phyloP scores from a whole-genome alignment of 2,113 vertebrate genomes.

The Prunella himalayana region DNA sequence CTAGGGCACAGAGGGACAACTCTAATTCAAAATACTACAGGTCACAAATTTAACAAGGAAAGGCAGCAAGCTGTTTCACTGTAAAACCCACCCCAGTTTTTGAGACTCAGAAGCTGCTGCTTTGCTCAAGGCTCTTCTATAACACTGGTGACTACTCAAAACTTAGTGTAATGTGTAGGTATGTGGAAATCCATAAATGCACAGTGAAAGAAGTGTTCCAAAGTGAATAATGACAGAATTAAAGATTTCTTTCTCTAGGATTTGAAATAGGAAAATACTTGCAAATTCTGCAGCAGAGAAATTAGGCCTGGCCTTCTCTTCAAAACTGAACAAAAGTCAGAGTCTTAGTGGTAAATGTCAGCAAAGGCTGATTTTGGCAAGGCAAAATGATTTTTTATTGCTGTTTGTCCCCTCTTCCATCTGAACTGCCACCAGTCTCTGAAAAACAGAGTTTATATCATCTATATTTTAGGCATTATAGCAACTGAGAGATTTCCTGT shows the following conservation, averaged over 20 bases:
- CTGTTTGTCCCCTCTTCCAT: not conserved
- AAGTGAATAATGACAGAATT: not conserved
- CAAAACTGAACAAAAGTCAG: not conserved
- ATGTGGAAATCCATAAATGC: not conserved
- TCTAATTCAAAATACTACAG: not conserved
- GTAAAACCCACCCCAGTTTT: not conserved
- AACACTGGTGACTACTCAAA: not conserved
- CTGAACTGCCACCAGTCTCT: not conserved
- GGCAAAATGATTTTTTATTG: not conserved
- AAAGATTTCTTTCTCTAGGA: not conserved
- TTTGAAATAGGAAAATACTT: not conserved
- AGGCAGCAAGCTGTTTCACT: not conserved
- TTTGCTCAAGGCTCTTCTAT: not conserved
- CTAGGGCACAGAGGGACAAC: not conserved
- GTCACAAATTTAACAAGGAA: not conserved
- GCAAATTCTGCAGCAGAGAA: not conserved
- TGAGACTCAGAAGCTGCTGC: not conserved
- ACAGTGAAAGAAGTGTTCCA: not conserved
- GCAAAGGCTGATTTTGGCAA: no score
- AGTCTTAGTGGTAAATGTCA: not conserved
- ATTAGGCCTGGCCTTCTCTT: not conserved
- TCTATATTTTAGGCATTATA: not conserved
- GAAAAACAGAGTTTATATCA: not conserved
- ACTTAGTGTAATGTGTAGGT: not conserved
- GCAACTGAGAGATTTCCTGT: not conserved